These are phyloP conservation scores for Sitodiplosis mosellana DNA, from an alignment of 1,140 invertebrate genomes.

Conservation along the genomic window DNA sequence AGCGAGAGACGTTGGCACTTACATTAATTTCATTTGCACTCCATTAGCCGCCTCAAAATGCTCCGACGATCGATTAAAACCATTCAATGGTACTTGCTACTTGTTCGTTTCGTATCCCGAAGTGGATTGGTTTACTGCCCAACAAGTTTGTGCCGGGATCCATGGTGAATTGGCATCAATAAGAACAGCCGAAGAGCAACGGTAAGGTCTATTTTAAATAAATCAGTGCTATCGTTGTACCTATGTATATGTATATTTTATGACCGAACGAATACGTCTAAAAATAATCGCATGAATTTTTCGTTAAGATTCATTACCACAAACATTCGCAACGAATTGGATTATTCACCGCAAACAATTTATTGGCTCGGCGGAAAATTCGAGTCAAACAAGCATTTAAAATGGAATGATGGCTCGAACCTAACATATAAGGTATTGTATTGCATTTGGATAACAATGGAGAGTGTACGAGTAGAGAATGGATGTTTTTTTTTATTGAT, in stretches of 20 bases:
- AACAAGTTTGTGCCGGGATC: slow-evolving; percentile 47
- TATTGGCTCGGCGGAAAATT: slow-evolving; percentile 43
- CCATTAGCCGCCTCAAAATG: slow-evolving; percentile 31
- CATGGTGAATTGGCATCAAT: slow-evolving; percentile 38
- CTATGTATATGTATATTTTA: background rate
- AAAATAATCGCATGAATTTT: too few species aligned
- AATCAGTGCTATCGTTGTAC: background rate
- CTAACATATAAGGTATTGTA: slow-evolving; percentile 29
- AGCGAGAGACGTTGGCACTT: background rate
- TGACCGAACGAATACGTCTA: too few species aligned
- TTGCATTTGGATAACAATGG: background rate
- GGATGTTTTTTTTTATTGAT: background rate
- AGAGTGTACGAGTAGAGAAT: background rate
- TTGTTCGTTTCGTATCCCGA: slow-evolving; percentile 50
- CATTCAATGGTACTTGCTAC: slow-evolving; percentile 48
- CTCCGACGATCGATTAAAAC: slow-evolving; percentile 38
- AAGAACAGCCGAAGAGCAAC: slow-evolving; percentile 38
- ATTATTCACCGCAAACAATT: slow-evolving; percentile 42
- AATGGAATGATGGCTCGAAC: slow-evolving; percentile 38
- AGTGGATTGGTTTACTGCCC: slow-evolving; percentile 51
- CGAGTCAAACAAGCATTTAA: slow-evolving; percentile 22
- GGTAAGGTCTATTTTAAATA: slow-evolving; percentile 4
- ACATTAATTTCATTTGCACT: background rate
- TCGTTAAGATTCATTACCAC: slow-evolving; percentile 33
- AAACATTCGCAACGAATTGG: slow-evolving; percentile 39